Evolutionary conservation across 2,888 invertebrate species (phyloP).

Genomic region (Euplexia lucipara): DNA sequence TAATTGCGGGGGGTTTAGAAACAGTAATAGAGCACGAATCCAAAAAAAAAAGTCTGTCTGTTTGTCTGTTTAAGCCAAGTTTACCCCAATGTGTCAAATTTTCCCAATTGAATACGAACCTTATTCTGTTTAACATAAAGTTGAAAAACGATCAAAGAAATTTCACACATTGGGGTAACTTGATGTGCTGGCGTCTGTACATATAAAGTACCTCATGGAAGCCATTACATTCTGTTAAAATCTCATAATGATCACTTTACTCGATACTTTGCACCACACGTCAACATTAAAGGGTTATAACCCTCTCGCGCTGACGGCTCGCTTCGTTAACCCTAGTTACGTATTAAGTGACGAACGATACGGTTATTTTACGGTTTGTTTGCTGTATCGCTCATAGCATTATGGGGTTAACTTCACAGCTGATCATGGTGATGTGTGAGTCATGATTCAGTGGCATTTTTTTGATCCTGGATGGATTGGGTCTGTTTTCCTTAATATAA

Average conservation of each 20-base stretch:
- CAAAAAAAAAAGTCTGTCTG: too few species aligned
- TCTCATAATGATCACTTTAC: slow-evolving; percentile 35
- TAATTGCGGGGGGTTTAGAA: too few species aligned
- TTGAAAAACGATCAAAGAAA: too few species aligned
- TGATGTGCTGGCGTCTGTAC: too few species aligned
- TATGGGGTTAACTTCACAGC: slow-evolving; percentile 45
- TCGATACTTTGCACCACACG: slow-evolving; percentile 36
- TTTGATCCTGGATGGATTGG: neutral
- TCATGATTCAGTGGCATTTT: neutral
- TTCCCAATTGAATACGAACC: too few species aligned
- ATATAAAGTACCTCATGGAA: neutral
- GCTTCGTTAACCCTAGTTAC: slow-evolving; percentile 61
- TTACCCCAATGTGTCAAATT: too few species aligned
- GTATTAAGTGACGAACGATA: slow-evolving; percentile 61
- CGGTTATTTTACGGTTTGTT: slow-evolving; percentile 65
- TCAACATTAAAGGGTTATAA: slow-evolving; percentile 50
- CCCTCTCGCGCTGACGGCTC: slow-evolving; percentile 51
- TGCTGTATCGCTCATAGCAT: slow-evolving; percentile 39
- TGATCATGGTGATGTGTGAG: slow-evolving; percentile 24
- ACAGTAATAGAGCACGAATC: too few species aligned
- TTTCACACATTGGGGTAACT: too few species aligned
- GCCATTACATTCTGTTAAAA: slow-evolving; percentile 35
- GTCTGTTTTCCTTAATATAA: neutral
- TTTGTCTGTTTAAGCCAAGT: too few species aligned
- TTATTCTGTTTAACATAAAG: too few species aligned